Conservation (phyloP, 2,797 vertebrate species). For the Antrozous pallidus region DNA sequence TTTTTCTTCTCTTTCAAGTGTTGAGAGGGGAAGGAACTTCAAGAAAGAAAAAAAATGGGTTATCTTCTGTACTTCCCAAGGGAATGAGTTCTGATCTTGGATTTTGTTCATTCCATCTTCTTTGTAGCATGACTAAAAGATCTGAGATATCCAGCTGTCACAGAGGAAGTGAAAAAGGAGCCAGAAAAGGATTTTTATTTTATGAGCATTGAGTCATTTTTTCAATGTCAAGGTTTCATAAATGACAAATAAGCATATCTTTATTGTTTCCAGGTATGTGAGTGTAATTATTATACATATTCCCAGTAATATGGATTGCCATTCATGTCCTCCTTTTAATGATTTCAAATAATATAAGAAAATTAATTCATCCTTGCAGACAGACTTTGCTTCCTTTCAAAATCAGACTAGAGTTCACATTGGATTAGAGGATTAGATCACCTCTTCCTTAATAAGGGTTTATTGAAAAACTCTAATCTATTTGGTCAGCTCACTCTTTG, state of each 20-base stretch:
- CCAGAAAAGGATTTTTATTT: not conserved
- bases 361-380: not conserved
- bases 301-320: not conserved
- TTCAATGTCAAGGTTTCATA: not conserved
- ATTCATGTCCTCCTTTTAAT: not conserved
- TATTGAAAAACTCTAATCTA: slow-evolving; percentile 52
- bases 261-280: not conserved
- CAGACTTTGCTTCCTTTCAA: not conserved
- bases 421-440: slow-evolving; percentile 1
- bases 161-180: slow-evolving; percentile 32
- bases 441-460: slow-evolving; percentile 2
- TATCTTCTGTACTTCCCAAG: not conserved
- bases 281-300: not conserved
- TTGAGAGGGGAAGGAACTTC: not conserved
- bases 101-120: not conserved
- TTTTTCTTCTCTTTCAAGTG: not conserved
- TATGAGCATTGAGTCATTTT: not conserved
- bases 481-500: slow-evolving; percentile 56
- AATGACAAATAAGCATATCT: not conserved
- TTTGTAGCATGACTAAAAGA: slow-evolving; percentile 14
- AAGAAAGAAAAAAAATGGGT: not conserved
- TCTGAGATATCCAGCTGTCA: slow-evolving; percentile 15
- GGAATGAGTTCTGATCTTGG: not conserved
- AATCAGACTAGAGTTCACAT: not conserved
- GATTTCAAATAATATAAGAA: not conserved